Percentiles rank a stretch among this genome's conserved stretches.
Evolutionary conservation across 2,797 vertebrate species (phyloP).

Genomic region (Triplophysa yarkandensis): DNA sequence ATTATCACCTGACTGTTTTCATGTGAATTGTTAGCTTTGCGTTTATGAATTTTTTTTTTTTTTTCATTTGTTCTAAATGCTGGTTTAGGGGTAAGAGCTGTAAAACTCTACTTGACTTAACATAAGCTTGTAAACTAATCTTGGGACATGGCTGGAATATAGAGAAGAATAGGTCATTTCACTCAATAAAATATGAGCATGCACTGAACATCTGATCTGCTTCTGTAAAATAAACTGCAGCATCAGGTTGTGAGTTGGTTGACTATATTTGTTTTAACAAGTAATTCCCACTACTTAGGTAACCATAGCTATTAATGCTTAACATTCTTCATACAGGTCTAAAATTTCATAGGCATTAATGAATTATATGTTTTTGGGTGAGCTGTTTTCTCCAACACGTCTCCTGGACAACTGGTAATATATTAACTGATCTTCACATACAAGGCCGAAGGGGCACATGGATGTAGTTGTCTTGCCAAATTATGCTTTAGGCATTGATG

Average conservation of each 20-base stretch:
- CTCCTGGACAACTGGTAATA: too few species aligned
- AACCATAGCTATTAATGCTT: neutral
- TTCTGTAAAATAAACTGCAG: neutral
- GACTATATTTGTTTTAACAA: neutral
- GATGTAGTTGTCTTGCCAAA: neutral
- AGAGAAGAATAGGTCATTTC: slow-evolving; percentile 9
- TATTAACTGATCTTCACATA: neutral
- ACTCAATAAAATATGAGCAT: slow-evolving; percentile 26
- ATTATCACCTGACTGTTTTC: slow-evolving; percentile 3
- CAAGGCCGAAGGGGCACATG: neutral
- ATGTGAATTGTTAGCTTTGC: neutral
- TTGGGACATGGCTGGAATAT: slow-evolving; percentile 9
- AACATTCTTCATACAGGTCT: neutral
- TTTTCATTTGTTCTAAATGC: neutral
- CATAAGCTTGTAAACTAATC: slow-evolving; percentile 15
- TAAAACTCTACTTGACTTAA: slow-evolving; percentile 20
- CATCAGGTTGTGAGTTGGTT: neutral
- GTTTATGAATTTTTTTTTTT: slow-evolving; percentile 4
- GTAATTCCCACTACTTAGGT: neutral
- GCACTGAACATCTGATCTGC: slow-evolving; percentile 32
- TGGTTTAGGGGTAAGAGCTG: slow-evolving; percentile 7
- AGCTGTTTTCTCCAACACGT: neutral
- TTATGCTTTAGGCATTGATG: slow-evolving; percentile 18
- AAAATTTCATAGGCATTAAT: neutral
- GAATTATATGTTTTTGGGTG: neutral